Conservation (phyloP, 2,797 vertebrate species). For the Pseudotriccus pelzelni region DNA sequence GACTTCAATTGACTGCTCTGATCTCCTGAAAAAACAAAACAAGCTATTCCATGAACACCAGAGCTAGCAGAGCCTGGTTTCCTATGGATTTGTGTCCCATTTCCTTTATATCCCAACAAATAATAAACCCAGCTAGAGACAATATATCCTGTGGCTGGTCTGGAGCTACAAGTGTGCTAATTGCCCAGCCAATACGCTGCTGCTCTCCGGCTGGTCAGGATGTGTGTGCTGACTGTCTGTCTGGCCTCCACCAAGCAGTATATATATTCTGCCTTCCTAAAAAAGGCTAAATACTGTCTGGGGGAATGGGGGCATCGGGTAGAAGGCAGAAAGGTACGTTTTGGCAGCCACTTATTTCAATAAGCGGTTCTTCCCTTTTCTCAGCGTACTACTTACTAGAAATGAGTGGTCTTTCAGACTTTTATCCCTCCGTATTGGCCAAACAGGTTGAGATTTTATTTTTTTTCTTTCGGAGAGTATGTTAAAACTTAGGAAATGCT, state of each 20-base stretch:
- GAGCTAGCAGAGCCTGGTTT: slow-evolving; percentile 53
- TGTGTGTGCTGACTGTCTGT: slow-evolving; percentile 38
- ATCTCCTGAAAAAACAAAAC: slow-evolving; percentile 60
- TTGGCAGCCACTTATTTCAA: background rate
- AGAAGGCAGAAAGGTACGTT: background rate
- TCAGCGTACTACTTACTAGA: background rate
- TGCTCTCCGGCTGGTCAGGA: background rate
- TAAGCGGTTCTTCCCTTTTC: background rate
- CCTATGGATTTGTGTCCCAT: slow-evolving; percentile 63
- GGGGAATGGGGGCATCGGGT: background rate
- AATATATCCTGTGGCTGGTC: slow-evolving; percentile 52
- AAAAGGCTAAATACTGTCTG: background rate
- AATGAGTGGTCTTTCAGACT: background rate
- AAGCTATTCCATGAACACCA: slow-evolving; percentile 46
- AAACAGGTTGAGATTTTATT: background rate
- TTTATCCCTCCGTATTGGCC: background rate
- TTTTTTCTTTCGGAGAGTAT: background rate
- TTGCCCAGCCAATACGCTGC: background rate
- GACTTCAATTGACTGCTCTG: slow-evolving; percentile 61
- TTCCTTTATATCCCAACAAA: slow-evolving; percentile 61
- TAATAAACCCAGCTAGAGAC: slow-evolving; percentile 64
- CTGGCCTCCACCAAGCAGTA: background rate
- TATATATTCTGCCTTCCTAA: background rate
- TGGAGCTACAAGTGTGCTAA: slow-evolving; percentile 21
- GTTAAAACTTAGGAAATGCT: background rate